Conservation (phyloP, 2,113 vertebrate species). For the Martes martes region DNA sequence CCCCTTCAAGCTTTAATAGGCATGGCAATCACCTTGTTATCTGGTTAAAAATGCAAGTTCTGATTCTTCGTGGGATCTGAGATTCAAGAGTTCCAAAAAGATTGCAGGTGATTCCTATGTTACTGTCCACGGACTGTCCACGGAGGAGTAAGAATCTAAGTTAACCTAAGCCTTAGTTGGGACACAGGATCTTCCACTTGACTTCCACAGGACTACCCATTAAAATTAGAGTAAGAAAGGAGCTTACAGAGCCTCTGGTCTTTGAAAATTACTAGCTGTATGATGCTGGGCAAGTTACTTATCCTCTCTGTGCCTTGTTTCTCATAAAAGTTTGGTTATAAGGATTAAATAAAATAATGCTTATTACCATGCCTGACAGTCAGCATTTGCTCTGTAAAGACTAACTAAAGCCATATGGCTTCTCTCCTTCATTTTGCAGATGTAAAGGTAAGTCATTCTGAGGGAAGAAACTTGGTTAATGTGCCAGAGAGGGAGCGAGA, state of each 20-base stretch:
- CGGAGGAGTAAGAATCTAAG: neutral
- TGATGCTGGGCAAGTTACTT: neutral
- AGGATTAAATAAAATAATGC: neutral
- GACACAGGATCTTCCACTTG: neutral
- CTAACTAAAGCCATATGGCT: neutral
- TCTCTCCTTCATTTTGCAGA: neutral
- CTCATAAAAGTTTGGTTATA: neutral
- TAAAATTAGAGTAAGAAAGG: neutral
- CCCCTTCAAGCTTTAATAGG: neutral
- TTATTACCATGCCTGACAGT: neutral
- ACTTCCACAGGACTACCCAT: neutral
- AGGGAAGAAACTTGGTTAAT: neutral
- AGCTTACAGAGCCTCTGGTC: neutral
- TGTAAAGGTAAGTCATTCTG: neutral
- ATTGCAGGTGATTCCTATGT: neutral
- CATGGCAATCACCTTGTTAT: neutral
- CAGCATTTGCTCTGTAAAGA: neutral
- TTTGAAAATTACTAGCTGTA: neutral
- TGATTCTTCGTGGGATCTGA: neutral
- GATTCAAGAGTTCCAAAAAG: neutral
- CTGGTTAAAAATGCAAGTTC: neutral
- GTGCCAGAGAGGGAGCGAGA: neutral
- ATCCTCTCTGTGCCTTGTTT: neutral
- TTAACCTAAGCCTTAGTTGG: neutral
- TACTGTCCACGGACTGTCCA: neutral